Conservation (phyloP, 1,140 invertebrate genomes). For the Drosophila micromelanica region DNA sequence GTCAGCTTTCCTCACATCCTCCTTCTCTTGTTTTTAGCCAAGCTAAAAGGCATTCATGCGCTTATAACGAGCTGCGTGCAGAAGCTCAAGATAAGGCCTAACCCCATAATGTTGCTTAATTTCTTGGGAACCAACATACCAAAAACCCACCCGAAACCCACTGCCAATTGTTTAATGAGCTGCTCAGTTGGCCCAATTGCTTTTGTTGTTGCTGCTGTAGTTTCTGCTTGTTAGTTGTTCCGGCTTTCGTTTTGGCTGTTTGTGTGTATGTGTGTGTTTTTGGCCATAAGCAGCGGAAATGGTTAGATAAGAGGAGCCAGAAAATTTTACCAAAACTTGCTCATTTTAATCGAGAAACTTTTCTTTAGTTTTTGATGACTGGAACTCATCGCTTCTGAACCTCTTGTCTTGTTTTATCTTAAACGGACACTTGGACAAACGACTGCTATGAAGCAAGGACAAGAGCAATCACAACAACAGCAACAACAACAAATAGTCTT, state of each 20-base stretch:
- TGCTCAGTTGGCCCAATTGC: constrained; percentile 37
- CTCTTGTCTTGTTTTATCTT: constrained; percentile 4
- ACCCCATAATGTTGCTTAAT: constrained; percentile 45
- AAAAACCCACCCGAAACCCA: constrained; percentile 22
- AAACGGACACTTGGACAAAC: constrained; percentile 3
- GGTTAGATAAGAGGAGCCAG: constrained; percentile 67
- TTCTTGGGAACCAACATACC: constrained; percentile 46
- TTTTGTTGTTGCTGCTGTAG: constrained; percentile 33
- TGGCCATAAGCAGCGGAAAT: constrained; percentile 70
- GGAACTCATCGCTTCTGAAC: constrained; percentile 12
- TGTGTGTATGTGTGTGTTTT: constrained; percentile 36
- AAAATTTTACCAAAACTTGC: constrained; percentile 64
- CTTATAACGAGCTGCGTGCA: constrained; percentile 19
- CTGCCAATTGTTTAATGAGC: constrained; percentile 80
- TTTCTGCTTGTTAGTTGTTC: constrained; percentile 50
- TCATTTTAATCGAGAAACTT: constrained; percentile 78
- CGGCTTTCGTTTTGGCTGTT: constrained; percentile 11
- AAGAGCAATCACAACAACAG: constrained; percentile 51
- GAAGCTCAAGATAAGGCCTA: constrained; percentile 52
- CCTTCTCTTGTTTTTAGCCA: constrained; percentile 48
- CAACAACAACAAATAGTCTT: not conserved
- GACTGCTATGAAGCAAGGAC: constrained; percentile 1
- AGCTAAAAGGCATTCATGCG: constrained; percentile 50
- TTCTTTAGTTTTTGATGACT: constrained; percentile 65
- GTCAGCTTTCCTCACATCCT: too few relatives aligned